Percentiles rank a stretch among this genome's conserved stretches.
phyloP scores from a whole-genome alignment of 2,888 invertebrate genomes.

The Dolomedes plantarius region DNA sequence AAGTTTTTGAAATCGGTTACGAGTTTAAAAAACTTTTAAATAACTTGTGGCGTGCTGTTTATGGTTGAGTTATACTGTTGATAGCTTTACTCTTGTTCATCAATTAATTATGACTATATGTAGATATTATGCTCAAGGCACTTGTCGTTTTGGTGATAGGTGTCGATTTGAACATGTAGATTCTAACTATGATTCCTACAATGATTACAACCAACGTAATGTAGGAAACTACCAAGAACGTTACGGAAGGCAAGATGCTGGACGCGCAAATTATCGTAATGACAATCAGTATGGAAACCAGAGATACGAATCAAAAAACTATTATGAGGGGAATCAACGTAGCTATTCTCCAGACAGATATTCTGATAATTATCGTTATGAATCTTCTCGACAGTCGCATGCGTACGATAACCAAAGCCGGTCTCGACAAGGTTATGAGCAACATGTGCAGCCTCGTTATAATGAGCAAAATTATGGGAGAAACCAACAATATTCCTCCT shows the following conservation, averaged over 20 bases:
- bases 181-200: background rate
- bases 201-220: background rate
- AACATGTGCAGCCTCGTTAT: background rate
- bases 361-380: background rate
- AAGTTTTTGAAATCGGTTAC: too few species aligned
- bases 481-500: background rate
- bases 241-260: background rate
- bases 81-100: too few species aligned
- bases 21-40: too few species aligned
- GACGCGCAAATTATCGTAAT: background rate
- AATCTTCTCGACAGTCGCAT: background rate
- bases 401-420: background rate
- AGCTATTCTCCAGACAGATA: slow-evolving; percentile 9
- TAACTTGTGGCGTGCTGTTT: too few species aligned
- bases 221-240: background rate
- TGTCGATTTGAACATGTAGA: slow-evolving; percentile 56
- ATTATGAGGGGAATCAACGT: background rate
- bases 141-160: slow-evolving; percentile 57
- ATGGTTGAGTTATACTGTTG: too few species aligned
- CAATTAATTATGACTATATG: slow-evolving; percentile 60
- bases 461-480: background rate
- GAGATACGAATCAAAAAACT: background rate
- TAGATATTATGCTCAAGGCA: slow-evolving; percentile 50
- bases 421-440: background rate
- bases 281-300: background rate